Evolutionary conservation across 2,797 vertebrate genomes (phyloP).

Genomic region (Esox lucius): DNA sequence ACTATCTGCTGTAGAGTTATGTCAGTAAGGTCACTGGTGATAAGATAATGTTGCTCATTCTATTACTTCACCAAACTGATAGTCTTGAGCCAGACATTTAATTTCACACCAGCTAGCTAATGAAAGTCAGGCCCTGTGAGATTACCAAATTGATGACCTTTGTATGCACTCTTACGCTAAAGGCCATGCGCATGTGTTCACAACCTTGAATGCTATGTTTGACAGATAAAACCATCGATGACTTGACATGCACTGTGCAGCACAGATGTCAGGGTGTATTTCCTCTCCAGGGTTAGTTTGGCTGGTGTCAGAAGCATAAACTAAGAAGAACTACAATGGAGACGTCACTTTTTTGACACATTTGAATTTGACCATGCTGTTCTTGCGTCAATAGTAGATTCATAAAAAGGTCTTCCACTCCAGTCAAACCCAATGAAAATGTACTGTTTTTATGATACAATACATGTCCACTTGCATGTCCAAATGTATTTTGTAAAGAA

Average conservation of each 20-base stretch:
- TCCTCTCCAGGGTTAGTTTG: not conserved
- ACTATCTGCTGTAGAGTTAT: conserved; percentile 36
- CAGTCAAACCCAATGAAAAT: not conserved
- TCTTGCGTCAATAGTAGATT: not conserved
- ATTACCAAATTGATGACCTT: conserved; percentile 67
- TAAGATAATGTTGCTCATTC: conserved; percentile 44
- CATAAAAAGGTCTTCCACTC: not conserved
- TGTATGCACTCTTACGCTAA: conserved; percentile 59
- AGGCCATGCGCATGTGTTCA: conserved; percentile 63
- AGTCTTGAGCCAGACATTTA: conserved; percentile 56
- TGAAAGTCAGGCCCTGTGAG: not conserved
- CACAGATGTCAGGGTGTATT: conserved; percentile 11
- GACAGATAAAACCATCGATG: conserved; percentile 52
- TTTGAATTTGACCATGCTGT: not conserved
- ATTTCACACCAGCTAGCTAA: not conserved
- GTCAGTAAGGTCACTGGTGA: conserved; percentile 54
- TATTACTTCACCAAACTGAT: conserved; percentile 55
- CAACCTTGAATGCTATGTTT: conserved; percentile 44
- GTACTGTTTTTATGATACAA: not conserved
- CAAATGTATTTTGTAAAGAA: not conserved
- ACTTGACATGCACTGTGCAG: conserved; percentile 25
- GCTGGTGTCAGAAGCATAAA: not conserved
- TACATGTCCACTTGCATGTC: not conserved
- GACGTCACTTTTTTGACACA: not conserved
- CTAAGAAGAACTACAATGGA: not conserved